phyloP scores from a whole-genome alignment of 2,888 invertebrate genomes.

The Andrena hattorfiana region DNA sequence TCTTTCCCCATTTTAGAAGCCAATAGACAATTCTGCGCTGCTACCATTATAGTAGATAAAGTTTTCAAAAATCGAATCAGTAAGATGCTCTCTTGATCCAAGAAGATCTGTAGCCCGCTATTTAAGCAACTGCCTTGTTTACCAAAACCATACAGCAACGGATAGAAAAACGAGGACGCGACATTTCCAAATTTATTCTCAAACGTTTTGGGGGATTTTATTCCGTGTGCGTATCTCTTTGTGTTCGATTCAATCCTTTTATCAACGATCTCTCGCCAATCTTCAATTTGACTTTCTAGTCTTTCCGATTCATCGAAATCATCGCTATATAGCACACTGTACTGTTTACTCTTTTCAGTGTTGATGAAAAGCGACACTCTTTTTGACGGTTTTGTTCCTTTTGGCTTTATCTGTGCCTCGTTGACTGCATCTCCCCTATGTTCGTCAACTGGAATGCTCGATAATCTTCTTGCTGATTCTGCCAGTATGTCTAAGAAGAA shows the following conservation, averaged over 20 bases:
- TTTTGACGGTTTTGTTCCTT: conserved; percentile 63
- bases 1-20: conserved; percentile 90
- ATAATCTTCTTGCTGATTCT: conserved; percentile 89
- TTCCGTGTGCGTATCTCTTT: conserved; percentile 86
- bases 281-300: conserved; percentile 63
- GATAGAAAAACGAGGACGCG: conserved; percentile 94
- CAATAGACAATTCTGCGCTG: conserved; percentile 89
- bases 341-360: conserved; percentile 71
- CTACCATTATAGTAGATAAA: conserved; percentile 88
- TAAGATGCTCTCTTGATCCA: conserved; percentile 89
- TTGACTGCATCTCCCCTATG: not conserved
- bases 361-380: conserved; percentile 75
- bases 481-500: conserved; percentile 92
- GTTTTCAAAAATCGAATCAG: conserved; percentile 90
- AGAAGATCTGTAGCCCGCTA: conserved; percentile 86
- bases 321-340: conserved; percentile 73
- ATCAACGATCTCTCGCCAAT: conserved; percentile 88
- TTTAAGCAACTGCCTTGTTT: conserved; percentile 87
- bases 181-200: conserved; percentile 90
- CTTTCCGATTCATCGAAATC: conserved; percentile 77
- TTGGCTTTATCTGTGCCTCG: conserved; percentile 22
- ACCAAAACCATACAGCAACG: conserved; percentile 90
- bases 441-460: conserved; percentile 84
- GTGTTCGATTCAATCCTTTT: conserved; percentile 91
- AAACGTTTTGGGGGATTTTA: conserved; percentile 84